phyloP scores from a whole-genome alignment of 2,888 invertebrate species.

The Mechanitis mazaeus region DNA sequence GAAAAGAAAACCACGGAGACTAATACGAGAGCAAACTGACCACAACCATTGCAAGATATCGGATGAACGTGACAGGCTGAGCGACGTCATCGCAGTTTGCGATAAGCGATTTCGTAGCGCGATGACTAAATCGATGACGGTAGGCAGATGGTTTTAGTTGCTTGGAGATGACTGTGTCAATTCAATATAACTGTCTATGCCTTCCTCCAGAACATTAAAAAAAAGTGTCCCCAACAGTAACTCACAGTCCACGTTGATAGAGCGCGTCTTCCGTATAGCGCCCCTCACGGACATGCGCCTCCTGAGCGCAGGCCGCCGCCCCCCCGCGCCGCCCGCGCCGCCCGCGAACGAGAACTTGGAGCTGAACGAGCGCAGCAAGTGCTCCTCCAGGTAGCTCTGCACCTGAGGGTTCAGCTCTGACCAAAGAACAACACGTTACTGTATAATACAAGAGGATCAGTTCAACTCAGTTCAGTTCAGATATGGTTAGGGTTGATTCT shows the following conservation, averaged over 20 bases:
- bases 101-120: no score
- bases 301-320: conserved; percentile 75
- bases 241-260: conserved; percentile 93
- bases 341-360: conserved; percentile 81
- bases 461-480: no score
- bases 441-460: no score
- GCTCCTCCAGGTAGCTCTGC: conserved; percentile 90
- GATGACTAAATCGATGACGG: no score
- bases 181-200: no score
- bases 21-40: no score
- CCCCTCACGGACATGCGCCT: conserved; percentile 92
- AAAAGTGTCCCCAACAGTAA: conserved; percentile 30
- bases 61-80: not conserved
- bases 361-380: conserved; percentile 87
- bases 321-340: conserved; percentile 53
- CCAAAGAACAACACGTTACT: conserved; percentile 29
- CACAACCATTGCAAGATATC: not conserved
- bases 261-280: conserved; percentile 94
- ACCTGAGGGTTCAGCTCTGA: conserved; percentile 87
- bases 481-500: no score
- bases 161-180: no score
- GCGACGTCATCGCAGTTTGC: no score
- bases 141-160: no score
- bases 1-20: conserved; percentile 10
- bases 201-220: no score